A percentile compares a stretch with the other conserved stretches of the same genome.
Conservation (phyloP, 2,888 invertebrate genomes). For the Nebria brevicollis region DNA sequence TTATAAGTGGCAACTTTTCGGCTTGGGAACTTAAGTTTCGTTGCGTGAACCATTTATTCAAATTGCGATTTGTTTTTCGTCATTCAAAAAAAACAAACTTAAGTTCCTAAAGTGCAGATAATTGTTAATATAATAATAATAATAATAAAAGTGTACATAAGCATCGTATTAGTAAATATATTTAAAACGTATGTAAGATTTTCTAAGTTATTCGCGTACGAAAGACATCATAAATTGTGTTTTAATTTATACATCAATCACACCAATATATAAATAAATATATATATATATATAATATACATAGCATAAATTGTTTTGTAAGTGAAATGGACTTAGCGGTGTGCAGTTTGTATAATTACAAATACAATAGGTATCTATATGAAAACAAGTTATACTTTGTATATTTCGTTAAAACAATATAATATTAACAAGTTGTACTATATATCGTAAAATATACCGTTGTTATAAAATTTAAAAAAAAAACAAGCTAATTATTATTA, state of each 20-base stretch:
- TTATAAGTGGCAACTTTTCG: background rate
- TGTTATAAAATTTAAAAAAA: constrained; percentile 47
- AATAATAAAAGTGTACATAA: constrained; percentile 30
- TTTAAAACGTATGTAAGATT: constrained; percentile 41
- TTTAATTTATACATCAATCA: constrained; percentile 30
- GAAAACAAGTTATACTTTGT: constrained; percentile 38
- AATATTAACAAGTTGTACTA: constrained; percentile 41
- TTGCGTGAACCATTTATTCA: constrained; percentile 7
- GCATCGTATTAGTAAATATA: constrained; percentile 16
- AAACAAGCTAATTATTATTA: constrained; percentile 28
- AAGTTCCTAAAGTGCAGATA: constrained; percentile 10
- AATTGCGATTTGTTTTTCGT: background rate
- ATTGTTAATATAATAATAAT: constrained; percentile 15
- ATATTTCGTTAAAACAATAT: constrained; percentile 45
- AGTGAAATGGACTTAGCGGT: background rate
- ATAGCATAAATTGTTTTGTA: background rate
- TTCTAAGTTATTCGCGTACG: constrained; percentile 40
- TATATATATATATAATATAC: background rate
- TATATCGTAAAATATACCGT: constrained; percentile 47
- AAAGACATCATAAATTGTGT: constrained; percentile 7
- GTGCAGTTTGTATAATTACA: constrained; percentile 31
- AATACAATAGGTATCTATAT: constrained; percentile 5
- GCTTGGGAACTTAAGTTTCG: background rate
- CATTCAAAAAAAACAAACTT: background rate
- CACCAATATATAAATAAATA: background rate